Conservation (phyloP, 2,113 vertebrate species). For the Mesembrinibis cayennensis region DNA sequence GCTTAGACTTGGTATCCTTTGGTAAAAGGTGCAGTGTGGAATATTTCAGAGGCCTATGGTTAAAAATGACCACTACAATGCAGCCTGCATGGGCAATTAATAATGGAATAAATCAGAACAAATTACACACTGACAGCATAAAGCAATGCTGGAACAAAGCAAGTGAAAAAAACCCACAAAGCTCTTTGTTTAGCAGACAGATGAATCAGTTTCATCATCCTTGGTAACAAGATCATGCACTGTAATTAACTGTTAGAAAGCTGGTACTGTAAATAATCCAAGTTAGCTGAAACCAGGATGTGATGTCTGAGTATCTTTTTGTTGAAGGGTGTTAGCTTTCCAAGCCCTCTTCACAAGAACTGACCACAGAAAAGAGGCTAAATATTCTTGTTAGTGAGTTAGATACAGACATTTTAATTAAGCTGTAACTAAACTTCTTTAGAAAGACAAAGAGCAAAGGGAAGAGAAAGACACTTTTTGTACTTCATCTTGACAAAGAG, state of each 20-base stretch:
- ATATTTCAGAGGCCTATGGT: not conserved
- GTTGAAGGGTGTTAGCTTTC: not conserved
- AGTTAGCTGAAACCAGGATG: slow-evolving; percentile 27
- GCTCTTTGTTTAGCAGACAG: slow-evolving; percentile 8
- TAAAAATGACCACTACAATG: not conserved
- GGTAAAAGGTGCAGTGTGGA: not conserved
- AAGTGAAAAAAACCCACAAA: not conserved
- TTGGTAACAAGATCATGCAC: slow-evolving; percentile 22
- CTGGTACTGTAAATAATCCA: slow-evolving; percentile 10
- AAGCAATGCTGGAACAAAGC: slow-evolving; percentile 3
- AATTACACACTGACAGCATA: not conserved
- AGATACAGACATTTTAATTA: not conserved
- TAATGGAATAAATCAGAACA: slow-evolving; percentile 3
- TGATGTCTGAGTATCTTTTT: not conserved
- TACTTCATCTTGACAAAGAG: not conserved
- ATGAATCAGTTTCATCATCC: slow-evolving; percentile 29
- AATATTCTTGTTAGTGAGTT: not conserved
- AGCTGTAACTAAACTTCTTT: not conserved
- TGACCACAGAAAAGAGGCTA: not conserved
- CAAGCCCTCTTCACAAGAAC: not conserved
- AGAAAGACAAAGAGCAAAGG: not conserved
- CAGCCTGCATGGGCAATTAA: not conserved
- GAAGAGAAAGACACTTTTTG: not conserved
- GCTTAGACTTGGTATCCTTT: not conserved
- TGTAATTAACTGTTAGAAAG: slow-evolving; percentile 35